These are phyloP conservation scores for Botrylloides violaceus DNA, from an alignment of 23 tunicate species.

Conservation along the genomic window DNA sequence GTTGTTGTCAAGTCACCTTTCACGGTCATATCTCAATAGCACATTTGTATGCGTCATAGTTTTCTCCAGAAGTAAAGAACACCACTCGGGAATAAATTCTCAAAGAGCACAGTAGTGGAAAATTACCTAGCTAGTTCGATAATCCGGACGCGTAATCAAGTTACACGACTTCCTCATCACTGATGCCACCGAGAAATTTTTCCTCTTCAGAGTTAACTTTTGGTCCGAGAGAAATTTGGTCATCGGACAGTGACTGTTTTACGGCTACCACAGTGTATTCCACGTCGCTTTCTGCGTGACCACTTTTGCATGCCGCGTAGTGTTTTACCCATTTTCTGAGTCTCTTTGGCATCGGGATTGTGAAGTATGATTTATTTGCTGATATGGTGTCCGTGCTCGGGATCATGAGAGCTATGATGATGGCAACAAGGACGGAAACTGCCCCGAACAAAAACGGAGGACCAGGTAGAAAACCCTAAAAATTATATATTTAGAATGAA, in stretches of 20 bases:
- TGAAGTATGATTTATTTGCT: constrained; percentile 2
- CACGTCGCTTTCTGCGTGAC: constrained; percentile 10
- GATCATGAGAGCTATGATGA: constrained; percentile 64
- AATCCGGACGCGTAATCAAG: too few species aligned
- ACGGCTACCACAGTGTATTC: constrained; percentile 6
- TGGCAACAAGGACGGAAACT: constrained; percentile 60
- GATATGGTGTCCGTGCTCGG: constrained; percentile 33
- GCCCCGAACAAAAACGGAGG: constrained; percentile 96
- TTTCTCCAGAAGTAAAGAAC: too few species aligned
- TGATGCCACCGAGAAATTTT: neutral
- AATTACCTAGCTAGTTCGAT: too few species aligned
- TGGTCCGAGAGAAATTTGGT: constrained; percentile 17
- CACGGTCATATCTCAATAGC: too few species aligned
- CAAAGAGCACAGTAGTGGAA: neutral
- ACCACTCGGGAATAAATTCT: too few species aligned
- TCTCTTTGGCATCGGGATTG: constrained; percentile 30
- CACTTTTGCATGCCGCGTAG: neutral
- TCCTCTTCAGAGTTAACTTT: neutral
- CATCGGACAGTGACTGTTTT: constrained; percentile 64
- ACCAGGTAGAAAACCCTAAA: constrained; percentile 77
- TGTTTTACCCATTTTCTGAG: constrained; percentile 19
- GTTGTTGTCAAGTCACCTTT: too few species aligned
- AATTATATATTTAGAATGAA: too few species aligned
- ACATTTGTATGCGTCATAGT: too few species aligned
- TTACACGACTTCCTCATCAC: neutral